Base-by-base conservation (phyloP, 2,888 invertebrate genomes). In the Euplexia lucipara region DNA sequence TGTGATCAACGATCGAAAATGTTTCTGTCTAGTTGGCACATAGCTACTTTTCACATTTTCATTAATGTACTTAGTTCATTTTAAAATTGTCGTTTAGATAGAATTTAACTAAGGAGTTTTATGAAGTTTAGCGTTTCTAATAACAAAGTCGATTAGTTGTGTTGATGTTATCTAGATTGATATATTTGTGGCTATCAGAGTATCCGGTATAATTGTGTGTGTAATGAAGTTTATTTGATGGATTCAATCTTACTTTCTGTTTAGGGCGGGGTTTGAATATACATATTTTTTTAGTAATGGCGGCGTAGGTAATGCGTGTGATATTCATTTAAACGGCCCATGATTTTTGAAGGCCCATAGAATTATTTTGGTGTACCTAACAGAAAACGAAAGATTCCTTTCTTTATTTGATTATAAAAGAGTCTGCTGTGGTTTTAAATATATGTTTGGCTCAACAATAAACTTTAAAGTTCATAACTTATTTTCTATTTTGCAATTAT, bases 1-100 rank as follows among this genome's bases (percentile, higher is more conserved):
- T 82, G 85, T 82, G 88, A 88, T 88, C 78, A 81, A 62, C 76
- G 79, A 70, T 76, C 69, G 74, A 74, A n/a, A 76, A 76, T 70
- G 67, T 76, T 80, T 66, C 60, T 65, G 68, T 60, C 70, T 76
- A 65, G 74, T 42, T n/a, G n/a, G n/a, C n/a, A 16, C 74, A 75
- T 42, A 47, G n/a, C 6, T 63, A 69, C 41, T 63, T 75, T 75
- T 60, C 8, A 4, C 12, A 26, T 22, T 44, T 44, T 44, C 6
- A 18, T 7, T 32, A 26, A 3, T 9, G 10, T 42, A 12, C 12
- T 56, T 51, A 3, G 0, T 8, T 20, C 1, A 0, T 56, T 18
- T 39, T 16, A n/a, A 1, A 34, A 18, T 44, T 52, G 41, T 22
- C 12, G 35, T 26, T 34, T 9, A 8, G 3, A 26, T 9, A 8